Conservation (phyloP, 2,797 vertebrate genomes). For the Sphenopsis melanotis region DNA sequence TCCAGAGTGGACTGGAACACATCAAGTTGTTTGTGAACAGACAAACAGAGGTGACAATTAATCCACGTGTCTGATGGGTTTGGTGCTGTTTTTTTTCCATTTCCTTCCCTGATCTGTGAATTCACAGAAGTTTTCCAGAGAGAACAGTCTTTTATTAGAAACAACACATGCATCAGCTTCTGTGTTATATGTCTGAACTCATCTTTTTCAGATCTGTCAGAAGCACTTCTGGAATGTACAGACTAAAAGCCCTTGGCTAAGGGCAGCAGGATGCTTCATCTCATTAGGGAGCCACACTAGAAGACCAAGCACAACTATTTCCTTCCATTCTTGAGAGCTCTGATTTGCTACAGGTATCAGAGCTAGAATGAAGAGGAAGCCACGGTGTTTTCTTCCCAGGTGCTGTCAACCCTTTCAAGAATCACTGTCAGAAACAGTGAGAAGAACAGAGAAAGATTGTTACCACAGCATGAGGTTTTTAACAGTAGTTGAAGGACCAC, state of each 20-base stretch:
- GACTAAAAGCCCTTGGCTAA: not conserved
- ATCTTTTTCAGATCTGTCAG: not conserved
- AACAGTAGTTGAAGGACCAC: not conserved
- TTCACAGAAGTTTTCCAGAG: not conserved
- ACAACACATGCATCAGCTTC: not conserved
- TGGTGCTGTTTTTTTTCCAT: not conserved
- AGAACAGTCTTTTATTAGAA: not conserved
- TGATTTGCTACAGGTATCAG: not conserved
- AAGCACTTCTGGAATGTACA: not conserved
- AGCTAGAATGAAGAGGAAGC: not conserved
- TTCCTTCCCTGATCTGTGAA: not conserved
- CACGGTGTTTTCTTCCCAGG: not conserved
- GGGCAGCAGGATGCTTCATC: not conserved
- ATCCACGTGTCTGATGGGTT: not conserved
- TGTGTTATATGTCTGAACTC: not conserved
- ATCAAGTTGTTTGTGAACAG: not conserved
- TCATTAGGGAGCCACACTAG: not conserved
- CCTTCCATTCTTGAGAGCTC: not conserved
- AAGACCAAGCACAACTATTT: not conserved
- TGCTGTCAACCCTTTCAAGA: not conserved
- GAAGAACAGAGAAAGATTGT: not conserved
- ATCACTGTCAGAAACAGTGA: not conserved
- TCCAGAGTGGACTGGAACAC: accelerated
- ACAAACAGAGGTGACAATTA: not conserved
- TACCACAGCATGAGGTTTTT: not conserved